Conservation (phyloP, 2,797 vertebrate species). For the Lophius americanus region DNA sequence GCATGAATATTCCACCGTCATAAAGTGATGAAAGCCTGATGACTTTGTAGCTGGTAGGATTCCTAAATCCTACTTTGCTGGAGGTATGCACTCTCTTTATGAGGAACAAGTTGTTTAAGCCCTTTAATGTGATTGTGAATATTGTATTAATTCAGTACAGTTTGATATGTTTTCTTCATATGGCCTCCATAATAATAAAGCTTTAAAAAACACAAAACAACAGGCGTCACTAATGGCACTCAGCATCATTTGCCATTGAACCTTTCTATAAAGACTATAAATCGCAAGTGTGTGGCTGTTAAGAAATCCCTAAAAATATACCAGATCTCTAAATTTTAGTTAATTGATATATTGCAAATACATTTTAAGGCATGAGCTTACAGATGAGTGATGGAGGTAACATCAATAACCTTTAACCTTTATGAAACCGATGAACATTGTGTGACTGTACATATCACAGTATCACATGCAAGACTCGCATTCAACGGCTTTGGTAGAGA, state of each 20-base stretch:
- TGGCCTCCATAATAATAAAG: neutral
- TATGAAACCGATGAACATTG: neutral
- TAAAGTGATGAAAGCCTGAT: no score
- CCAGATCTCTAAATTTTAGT: neutral
- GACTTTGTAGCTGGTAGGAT: no score
- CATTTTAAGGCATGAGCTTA: neutral
- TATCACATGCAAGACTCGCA: no score
- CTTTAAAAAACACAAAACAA: neutral
- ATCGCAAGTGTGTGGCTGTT: neutral
- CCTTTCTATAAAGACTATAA: neutral
- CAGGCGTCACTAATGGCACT: slow-evolving; percentile 25
- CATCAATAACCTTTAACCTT: neutral
- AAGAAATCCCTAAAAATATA: neutral
- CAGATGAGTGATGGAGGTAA: neutral
- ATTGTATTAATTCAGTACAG: slow-evolving; percentile 14
- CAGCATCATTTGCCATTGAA: slow-evolving; percentile 30
- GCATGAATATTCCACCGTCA: no score
- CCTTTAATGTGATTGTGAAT: neutral
- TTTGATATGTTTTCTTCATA: slow-evolving; percentile 16
- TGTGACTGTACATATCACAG: no score
- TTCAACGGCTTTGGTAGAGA: no score
- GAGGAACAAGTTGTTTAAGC: no score
- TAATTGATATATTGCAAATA: neutral
- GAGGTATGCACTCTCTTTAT: no score
- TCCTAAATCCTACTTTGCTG: no score